Base-by-base conservation (phyloP, 2,888 invertebrate species). In the Caenorhabditis auriculariae region DNA sequence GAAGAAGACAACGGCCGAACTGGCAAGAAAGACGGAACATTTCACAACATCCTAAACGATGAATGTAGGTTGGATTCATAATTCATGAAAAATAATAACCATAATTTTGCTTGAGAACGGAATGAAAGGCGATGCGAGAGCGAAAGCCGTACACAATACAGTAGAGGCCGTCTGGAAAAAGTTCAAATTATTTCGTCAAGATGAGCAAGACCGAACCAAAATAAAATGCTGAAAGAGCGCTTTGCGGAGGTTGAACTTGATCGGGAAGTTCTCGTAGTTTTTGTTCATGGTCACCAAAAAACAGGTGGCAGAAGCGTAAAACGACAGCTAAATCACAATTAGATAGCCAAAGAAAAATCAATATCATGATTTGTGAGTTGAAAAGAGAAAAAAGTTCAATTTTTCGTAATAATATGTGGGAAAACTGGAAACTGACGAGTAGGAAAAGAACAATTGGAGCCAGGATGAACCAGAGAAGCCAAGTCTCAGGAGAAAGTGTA, bases 221-320 rank as follows among this genome's bases (percentile, higher is more conserved):
- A 78, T 38, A 19, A 70, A 65, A 45, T 77, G 76, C 21, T 69
- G 64, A 21, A 72, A 60, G 3, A 77, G 62, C 3, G 71, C 65
- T 29, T 55, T 64, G 43, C 74, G 61, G 38, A 78, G 59, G 45
- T 61, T 53, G 45, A 70, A 72, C 32, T 76, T 76, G 17, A 72
- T 64, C 17, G 72, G 71, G 15, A 67, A 57, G 15, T 71, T 51
- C 26, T 79, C 71, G 47, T 76, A 78, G 29, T 78, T 71, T 57
- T 79, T 79, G 58, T 75, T 64, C 15, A 71, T 44, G 28, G 76
- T 69, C 17, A 79, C 66, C 19, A 78, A 60, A 35, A 76, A 54
- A 17, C 72, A 75, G 2, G 79, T 78, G 21, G 74, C 69, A 0
- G 73, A 64, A 1, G 77, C 72, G 59, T 80, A 79, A 61, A 80